Evolutionary conservation across 2,113 vertebrate genomes (phyloP), one percentile per base, ranked within the genome.

Genomic region (Martes martes): DNA sequence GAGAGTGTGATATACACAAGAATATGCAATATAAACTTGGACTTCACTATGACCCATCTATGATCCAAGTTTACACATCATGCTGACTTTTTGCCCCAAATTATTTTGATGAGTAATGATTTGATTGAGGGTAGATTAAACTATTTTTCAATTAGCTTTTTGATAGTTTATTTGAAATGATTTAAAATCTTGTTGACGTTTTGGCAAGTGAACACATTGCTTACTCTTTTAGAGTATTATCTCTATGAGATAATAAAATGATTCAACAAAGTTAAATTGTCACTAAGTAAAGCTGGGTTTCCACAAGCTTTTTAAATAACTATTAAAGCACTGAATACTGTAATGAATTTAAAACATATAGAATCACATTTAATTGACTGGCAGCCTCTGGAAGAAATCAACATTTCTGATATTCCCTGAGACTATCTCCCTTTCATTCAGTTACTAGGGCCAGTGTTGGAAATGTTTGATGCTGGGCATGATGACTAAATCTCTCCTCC

Each of bases 61-160:
- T 71, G 80, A 80, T 59, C n/a, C 19, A 71, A 81, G 55, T 55
- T 79, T 45, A 59, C 21, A 18, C 36, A 86, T 89, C 39, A 52
- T 92, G 21, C 15, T 13, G 69, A 42, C 63, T 52, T 73, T 83
- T 94, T 74, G 21, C 86, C 55, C 15, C 71, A 81, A 31, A 81
- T 45, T 87, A 78, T 85, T 84, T 93, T 93, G 74, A 81, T 76
- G 74, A 74, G 42, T 88, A 57, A 96, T 16, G 31, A 90, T 87
- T 94, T 89, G 33, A 67, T 73, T 73, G 4, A 95, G 11, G 4
- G 4, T 89, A 84, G 24, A 67, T 28, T 59, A 85, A 96, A 52
- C 31, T 76, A 78, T 80, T 94, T 92, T 87, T 74, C 21, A 86
- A 84, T 90, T 85, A 81, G 7, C 1, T 88, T 94, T 97, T 67